These are phyloP conservation scores for Drosophila mercatorum DNA, from an alignment of 2,888 invertebrate species.

Conservation along the genomic window DNA sequence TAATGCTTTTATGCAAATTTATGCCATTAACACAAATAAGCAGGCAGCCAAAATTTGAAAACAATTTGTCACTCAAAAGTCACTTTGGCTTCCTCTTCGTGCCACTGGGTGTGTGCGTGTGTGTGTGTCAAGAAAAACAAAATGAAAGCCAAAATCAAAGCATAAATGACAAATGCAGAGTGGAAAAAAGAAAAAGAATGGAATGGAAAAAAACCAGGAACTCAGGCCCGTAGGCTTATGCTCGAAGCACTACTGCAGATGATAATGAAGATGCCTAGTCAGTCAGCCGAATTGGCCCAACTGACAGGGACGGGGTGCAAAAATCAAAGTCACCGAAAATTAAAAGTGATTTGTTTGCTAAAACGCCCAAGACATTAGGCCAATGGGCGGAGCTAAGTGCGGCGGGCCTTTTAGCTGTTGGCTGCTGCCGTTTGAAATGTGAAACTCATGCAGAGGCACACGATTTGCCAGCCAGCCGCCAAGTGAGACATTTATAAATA, in stretches of 20 bases:
- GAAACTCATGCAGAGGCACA: slow-evolving; percentile 68
- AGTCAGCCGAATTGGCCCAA: slow-evolving; percentile 45
- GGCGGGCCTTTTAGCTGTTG: neutral
- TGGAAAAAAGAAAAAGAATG: slow-evolving; percentile 15
- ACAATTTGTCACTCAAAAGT: slow-evolving; percentile 82
- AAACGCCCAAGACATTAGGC: slow-evolving; percentile 72
- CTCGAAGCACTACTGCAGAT: slow-evolving; percentile 35
- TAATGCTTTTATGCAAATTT: slow-evolving; percentile 82
- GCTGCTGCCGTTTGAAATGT: slow-evolving; percentile 64
- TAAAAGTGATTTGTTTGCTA: slow-evolving; percentile 81
- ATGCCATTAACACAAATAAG: slow-evolving; percentile 81
- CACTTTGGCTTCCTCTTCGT: slow-evolving; percentile 62
- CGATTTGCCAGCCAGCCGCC: slow-evolving; percentile 13
- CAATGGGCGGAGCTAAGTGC: neutral
- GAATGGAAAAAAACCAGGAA: slow-evolving; percentile 5
- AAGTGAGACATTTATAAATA: slow-evolving; percentile 71
- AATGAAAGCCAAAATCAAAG: slow-evolving; percentile 66
- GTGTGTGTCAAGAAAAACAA: slow-evolving; percentile 31
- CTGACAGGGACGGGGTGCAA: slow-evolving; percentile 33
- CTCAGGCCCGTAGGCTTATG: slow-evolving; percentile 31
- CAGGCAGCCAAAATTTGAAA: slow-evolving; percentile 76
- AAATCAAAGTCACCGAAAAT: slow-evolving; percentile 81
- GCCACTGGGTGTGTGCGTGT: slow-evolving; percentile 24
- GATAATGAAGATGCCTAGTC: slow-evolving; percentile 77
- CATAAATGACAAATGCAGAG: slow-evolving; percentile 71